Evolutionary conservation across 1,140 invertebrate species (phyloP).

Genomic region (Lerema accius): DNA sequence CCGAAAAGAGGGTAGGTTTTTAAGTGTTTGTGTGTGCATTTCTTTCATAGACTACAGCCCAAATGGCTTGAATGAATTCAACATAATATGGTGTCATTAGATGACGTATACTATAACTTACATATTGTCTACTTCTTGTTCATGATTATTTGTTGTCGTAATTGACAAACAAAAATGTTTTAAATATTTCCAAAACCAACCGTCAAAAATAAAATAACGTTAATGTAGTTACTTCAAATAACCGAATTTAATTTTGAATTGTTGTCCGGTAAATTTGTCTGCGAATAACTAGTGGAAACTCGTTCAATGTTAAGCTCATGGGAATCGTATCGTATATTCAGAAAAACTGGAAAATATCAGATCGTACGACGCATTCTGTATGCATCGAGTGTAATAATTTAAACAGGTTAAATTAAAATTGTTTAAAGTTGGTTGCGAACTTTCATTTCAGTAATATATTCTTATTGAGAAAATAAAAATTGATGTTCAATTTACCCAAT

Average conservation of each 20-base stretch:
- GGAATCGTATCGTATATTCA: slow-evolving; percentile 53
- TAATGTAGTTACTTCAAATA: slow-evolving; percentile 24
- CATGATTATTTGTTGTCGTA: too few species aligned
- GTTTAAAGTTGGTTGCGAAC: slow-evolving; percentile 2
- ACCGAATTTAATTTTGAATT: slow-evolving; percentile 53
- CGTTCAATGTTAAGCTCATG: slow-evolving; percentile 50
- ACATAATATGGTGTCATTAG: too few species aligned
- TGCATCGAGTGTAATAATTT: slow-evolving; percentile 35
- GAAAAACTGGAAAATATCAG: slow-evolving; percentile 49
- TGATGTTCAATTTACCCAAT: too few species aligned
- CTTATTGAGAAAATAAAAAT: not conserved
- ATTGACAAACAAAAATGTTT: too few species aligned
- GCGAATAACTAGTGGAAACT: slow-evolving; percentile 57
- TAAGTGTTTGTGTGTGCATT: too few species aligned
- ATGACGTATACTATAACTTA: too few species aligned
- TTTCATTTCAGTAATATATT: slow-evolving; percentile 1
- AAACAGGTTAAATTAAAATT: slow-evolving; percentile 25
- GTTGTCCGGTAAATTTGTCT: slow-evolving; percentile 46
- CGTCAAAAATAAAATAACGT: slow-evolving; percentile 13
- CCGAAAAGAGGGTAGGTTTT: too few species aligned
- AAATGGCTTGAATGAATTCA: too few species aligned
- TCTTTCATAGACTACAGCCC: too few species aligned
- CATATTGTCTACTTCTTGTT: too few species aligned
- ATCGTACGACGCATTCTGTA: slow-evolving; percentile 37
- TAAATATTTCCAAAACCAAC: slow-evolving; percentile 10